Evolutionary conservation across 2,888 invertebrate species (phyloP).

Genomic region (Ypsolopha sequella): DNA sequence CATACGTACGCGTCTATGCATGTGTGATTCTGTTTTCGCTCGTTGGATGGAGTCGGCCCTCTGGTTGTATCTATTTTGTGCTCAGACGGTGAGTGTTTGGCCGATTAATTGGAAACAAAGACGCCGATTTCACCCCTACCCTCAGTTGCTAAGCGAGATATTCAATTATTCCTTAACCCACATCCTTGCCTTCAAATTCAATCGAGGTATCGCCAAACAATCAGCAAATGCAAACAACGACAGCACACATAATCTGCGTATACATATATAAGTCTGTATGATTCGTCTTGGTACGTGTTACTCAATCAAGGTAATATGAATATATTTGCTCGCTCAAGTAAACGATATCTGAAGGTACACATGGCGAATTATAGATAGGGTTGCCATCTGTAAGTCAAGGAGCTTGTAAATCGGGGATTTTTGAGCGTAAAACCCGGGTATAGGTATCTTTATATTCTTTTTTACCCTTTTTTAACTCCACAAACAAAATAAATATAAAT

Average conservation of each 20-base stretch:
- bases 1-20: too few species aligned
- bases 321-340: neutral
- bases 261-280: neutral
- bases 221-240: conserved; percentile 37
- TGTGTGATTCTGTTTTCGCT: too few species aligned
- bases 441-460: too few species aligned
- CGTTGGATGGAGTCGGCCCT: too few species aligned
- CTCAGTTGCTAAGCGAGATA: conserved; percentile 29
- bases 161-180: conserved; percentile 35
- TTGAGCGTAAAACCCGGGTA: too few species aligned
- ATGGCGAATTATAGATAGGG: too few species aligned
- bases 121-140: conserved; percentile 17
- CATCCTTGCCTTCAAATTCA: conserved; percentile 20
- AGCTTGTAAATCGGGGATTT: too few species aligned
- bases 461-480: too few species aligned
- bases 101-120: conserved; percentile 33
- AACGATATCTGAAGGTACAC: neutral
- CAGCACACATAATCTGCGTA: neutral
- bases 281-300: neutral
- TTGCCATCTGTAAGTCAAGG: too few species aligned
- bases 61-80: too few species aligned
- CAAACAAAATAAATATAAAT: too few species aligned
- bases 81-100: conserved; percentile 15
- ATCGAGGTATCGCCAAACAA: conserved; percentile 39
- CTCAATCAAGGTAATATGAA: neutral